These are phyloP conservation scores for Omphaloscelis lunosa DNA, from an alignment of 2,888 invertebrate genomes.

Conservation along the genomic window DNA sequence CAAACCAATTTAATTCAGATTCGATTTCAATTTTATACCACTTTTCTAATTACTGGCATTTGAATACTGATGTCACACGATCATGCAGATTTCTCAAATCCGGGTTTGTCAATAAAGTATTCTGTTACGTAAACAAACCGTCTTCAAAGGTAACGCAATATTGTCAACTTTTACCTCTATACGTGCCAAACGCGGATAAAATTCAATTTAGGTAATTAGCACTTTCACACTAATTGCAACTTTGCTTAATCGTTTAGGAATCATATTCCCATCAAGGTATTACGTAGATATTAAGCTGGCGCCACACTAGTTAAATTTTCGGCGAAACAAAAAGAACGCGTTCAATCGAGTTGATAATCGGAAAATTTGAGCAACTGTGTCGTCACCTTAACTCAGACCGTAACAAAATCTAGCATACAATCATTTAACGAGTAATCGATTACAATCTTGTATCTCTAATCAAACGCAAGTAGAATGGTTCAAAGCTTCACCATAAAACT, in stretches of 20 bases:
- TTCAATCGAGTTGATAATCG: neutral
- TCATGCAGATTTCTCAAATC: constrained; percentile 45
- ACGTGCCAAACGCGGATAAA: constrained; percentile 25
- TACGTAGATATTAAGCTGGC: neutral
- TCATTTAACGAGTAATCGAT: constrained; percentile 29
- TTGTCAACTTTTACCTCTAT: constrained; percentile 26
- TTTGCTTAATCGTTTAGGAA: constrained; percentile 15
- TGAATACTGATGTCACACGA: constrained; percentile 10
- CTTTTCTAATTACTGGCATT: neutral
- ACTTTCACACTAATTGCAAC: constrained; percentile 42
- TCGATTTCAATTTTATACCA: neutral
- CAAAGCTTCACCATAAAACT: constrained; percentile 41
- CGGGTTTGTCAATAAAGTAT: constrained; percentile 41
- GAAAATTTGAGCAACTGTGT: constrained; percentile 19
- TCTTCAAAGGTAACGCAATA: constrained; percentile 43
- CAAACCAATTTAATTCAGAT: neutral
- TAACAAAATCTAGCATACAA: constrained; percentile 19
- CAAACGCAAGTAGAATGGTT: constrained; percentile 22
- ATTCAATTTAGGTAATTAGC: constrained; percentile 48
- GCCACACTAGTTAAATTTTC: neutral
- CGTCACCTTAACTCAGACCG: neutral
- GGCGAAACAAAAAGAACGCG: neutral
- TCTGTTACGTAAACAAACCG: constrained; percentile 41
- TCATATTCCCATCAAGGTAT: constrained; percentile 3
- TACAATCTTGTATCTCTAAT: constrained; percentile 26